A percentile compares a stretch with the other conserved stretches of the same genome.
These are phyloP conservation scores for Lycorma delicatula DNA, from an alignment of 1,140 invertebrate species.

Conservation along the genomic window DNA sequence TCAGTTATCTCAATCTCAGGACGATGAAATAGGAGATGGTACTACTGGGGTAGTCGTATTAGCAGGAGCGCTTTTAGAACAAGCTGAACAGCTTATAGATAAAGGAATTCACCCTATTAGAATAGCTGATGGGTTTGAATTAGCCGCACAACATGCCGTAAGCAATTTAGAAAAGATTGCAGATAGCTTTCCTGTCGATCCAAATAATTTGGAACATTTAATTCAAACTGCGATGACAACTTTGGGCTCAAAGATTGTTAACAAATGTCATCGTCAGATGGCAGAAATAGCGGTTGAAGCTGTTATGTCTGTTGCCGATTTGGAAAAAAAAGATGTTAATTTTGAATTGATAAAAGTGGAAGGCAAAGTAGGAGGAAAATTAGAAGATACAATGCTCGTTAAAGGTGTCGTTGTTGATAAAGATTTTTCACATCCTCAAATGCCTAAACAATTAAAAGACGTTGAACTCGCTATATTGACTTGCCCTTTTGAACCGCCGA, in stretches of 20 bases:
- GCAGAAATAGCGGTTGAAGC: conserved; percentile 98
- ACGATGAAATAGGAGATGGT: conserved; percentile 99
- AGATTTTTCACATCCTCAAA: conserved; percentile 98
- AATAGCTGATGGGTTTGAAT: conserved; percentile 97
- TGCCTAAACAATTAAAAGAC: conserved; percentile 89
- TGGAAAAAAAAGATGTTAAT: conserved; percentile 92
- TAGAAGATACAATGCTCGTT: conserved; percentile 96
- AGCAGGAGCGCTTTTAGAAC: conserved; percentile 88
- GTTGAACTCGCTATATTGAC: conserved; percentile 96
- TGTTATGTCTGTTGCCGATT: conserved; percentile 87
- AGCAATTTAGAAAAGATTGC: conserved; percentile 83
- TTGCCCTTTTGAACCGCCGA: conserved; percentile 99
- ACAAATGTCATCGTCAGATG: conserved; percentile 90
- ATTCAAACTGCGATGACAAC: conserved; percentile 97
- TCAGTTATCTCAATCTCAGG: conserved; percentile 95
- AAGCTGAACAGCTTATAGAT: conserved; percentile 87
- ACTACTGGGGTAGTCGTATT: conserved; percentile 97
- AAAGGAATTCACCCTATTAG: conserved; percentile 97
- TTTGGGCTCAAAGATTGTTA: conserved; percentile 96
- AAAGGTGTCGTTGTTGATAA: conserved; percentile 97
- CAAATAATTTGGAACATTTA: conserved; percentile 76
- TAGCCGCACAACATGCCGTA: conserved; percentile 86
- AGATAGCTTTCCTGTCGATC: conserved; percentile 78
- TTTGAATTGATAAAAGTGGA: conserved; percentile 99
- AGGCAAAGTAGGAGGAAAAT: conserved; percentile 92